Base-by-base conservation (phyloP, 64 coral and sea anemone species). In the Hydrozoanthus tunicans region DNA sequence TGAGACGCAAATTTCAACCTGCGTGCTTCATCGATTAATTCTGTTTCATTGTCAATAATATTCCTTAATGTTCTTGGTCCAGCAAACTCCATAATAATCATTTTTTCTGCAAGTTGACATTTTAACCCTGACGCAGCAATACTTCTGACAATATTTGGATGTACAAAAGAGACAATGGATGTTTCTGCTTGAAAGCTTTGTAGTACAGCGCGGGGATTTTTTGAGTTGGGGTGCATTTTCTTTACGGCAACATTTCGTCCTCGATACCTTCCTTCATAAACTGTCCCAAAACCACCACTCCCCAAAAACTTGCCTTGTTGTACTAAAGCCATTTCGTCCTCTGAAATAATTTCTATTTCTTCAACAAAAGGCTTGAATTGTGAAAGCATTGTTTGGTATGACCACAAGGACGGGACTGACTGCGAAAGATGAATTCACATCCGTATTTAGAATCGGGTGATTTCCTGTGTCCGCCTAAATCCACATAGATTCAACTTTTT, bases 111-210 rank as follows among this genome's bases (percentile, higher is more conserved):
- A 5, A 94, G 62, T 77, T 86, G 80, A 56, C 83, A 81, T 6
- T 98, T 80, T 66, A 69, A 59, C 59, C 93, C 88, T 4, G 93
- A 92, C 6, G 86, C 93, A 43, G 93, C 96, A 9, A 98, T 73
- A 81, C 93, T 98, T 59, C 81, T 43, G 14, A 98, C 93, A 59
- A 94, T 94, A 63, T 98, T 89, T 80, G 96, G 96, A 91, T 98
- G 96, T 58, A 86, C 84, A 91, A 98, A 98, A 5, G 93, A 90
- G 3, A 86, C 70, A 91, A 94, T 98, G 8, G 93, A 85, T 6
- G 96, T 94, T 90, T 98, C 96, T 7, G 96, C 96, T 86, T 94
- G 93, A 89, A 98, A 98, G 72, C 96, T 98, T 77, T 98, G 93
- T 67, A 98, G 58, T 10, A 98, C 93, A 62, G 96, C 96, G 68